Evolutionary conservation across 2,888 invertebrate species (phyloP), one percentile per base, ranked within the genome.

Genomic region (Tortricodes alternella): DNA sequence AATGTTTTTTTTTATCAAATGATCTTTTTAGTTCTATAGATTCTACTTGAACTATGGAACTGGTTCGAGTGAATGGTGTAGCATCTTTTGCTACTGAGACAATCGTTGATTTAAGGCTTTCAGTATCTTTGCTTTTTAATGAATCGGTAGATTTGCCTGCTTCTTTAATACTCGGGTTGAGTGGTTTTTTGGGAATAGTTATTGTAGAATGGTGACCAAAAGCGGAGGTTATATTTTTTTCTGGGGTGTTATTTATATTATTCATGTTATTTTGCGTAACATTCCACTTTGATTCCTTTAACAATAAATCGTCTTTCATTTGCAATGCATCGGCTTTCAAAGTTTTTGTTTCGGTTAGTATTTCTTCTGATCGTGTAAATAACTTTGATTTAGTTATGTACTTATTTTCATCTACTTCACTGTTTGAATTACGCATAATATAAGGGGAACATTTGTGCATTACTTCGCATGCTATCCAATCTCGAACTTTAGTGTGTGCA

Each of bases 381-480:
- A 84, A 80, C 63, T 86, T 87, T 0, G 68, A 71, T 24, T 68
- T 61, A 48, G 67, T 78, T 16, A 78, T 64, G 9, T 73, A 65
- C 60, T 85, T 86, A 21, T 83, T 82, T 38, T 70, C 74, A 62
- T 78, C 78, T 23, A 85, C 62, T 60, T 89, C 87, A 2, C 78
- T 78, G 63, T 85, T 85, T 1, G 88, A 88, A 69, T 92, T 93
- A 63, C 93, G 86, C 11, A 94, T 74, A 73, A 93, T 93, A 59
- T 92, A 92, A 0, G 95, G 95, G 46, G 94, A 94, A 68, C 93
- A 94, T 73, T 94, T 92, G 65, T 94, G 93, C 70, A 94, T 94
- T 27, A 95, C 94, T 78, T 96, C 95, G 62, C 95, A 94, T 0
- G 95, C 93, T 66, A 97, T 96, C 97, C 97, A 96, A 67, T 96